Evolutionary conservation across 1,140 invertebrate species (phyloP).

Genomic region (Neodiprion pinetum): DNA sequence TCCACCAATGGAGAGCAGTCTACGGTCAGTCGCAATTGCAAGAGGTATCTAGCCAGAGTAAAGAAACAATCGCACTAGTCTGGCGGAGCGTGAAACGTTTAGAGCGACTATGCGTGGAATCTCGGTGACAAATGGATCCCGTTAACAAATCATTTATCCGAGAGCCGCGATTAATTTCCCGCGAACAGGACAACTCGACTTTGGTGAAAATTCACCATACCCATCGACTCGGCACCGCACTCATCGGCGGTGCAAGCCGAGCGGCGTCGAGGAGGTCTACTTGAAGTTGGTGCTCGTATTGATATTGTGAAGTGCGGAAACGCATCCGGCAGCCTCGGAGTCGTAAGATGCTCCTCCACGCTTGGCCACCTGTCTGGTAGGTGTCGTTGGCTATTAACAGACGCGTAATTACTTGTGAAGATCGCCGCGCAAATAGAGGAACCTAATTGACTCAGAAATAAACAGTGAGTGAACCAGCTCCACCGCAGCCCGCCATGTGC

Average conservation of each 20-base stretch:
- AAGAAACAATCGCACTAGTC: not conserved
- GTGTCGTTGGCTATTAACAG: constrained; percentile 57
- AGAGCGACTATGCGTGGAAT: not conserved
- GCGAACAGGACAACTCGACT: no score
- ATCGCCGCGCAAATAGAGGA: constrained; percentile 57
- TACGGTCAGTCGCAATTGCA: no score
- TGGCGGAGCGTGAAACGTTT: not conserved
- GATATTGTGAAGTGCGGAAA: constrained; percentile 4
- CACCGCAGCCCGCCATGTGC: constrained; percentile 38
- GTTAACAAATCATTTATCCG: not conserved
- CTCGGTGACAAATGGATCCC: not conserved
- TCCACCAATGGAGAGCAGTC: no score
- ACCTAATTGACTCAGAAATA: constrained; percentile 62
- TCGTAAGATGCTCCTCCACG: not conserved
- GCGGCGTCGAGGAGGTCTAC: not conserved
- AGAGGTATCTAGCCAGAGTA: no score
- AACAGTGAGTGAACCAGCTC: constrained; percentile 43
- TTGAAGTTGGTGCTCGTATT: not conserved
- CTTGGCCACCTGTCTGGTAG: constrained; percentile 47
- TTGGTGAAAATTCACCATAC: no score
- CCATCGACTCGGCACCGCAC: no score
- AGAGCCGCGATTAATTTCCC: no score
- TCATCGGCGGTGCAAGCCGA: no score
- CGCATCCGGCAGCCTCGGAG: constrained; percentile 6
- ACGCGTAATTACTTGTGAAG: constrained; percentile 56